phyloP scores from a whole-genome alignment of 2,888 invertebrate species.

The Cheiracanthium punctorium region DNA sequence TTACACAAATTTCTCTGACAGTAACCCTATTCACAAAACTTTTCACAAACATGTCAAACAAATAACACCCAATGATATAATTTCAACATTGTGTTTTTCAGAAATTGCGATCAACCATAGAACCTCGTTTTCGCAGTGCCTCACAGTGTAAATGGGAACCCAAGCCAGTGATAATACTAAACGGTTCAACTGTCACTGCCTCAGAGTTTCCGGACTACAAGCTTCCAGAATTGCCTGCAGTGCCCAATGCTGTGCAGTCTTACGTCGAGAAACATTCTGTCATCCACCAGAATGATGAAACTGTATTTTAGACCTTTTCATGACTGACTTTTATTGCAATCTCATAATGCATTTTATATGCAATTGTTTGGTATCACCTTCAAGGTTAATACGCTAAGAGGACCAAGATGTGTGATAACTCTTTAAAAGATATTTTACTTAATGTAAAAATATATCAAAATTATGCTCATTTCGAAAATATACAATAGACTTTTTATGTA shows the following conservation, averaged over 20 bases:
- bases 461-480: no score
- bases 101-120: constrained; percentile 39
- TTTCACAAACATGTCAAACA: neutral
- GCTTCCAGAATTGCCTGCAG: constrained; percentile 44
- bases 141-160: constrained; percentile 52
- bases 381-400: no score
- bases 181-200: constrained; percentile 52
- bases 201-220: constrained; percentile 63
- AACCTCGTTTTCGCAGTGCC: constrained; percentile 44
- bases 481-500: no score
- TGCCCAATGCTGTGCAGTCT: constrained; percentile 45
- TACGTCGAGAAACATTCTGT: constrained; percentile 52
- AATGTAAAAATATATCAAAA: no score
- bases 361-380: no score
- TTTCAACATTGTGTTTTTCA: constrained; percentile 21
- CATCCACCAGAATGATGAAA: constrained; percentile 45
- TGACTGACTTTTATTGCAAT: no score
- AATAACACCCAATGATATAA: neutral
- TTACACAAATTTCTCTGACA: no score
- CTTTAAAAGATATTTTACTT: no score
- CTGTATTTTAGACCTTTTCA: constrained; percentile 24
- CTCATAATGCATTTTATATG: neutral
- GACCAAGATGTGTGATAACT: no score
- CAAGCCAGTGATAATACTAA: constrained; percentile 65
- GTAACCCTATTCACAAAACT: neutral